Evolutionary conservation across 64 coral and sea anemone species (phyloP).

Genomic region (Stichodactyla mertensii): DNA sequence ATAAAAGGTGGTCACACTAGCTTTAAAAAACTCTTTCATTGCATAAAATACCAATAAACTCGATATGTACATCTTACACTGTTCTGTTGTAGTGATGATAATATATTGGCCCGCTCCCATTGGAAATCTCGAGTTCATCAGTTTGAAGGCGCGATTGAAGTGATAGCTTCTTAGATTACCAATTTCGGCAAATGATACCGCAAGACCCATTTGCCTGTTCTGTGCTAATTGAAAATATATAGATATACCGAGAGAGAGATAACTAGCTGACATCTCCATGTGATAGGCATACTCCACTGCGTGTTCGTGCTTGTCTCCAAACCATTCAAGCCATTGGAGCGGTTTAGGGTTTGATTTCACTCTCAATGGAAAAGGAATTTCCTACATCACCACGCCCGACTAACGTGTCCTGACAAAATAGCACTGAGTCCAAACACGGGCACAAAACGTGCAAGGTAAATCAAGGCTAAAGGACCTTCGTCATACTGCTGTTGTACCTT

Average conservation of each 20-base stretch:
- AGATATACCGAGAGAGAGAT: not conserved
- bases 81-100: not conserved
- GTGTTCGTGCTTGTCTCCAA: not conserved
- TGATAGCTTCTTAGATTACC: constrained; percentile 6
- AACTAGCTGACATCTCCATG: constrained; percentile 1
- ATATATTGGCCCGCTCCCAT: not conserved
- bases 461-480: not conserved
- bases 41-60: not conserved
- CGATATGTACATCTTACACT: not conserved
- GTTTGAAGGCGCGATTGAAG: not conserved
- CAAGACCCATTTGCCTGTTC: not conserved
- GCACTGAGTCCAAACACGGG: not conserved
- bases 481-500: not conserved
- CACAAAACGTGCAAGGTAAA: not conserved
- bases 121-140: constrained; percentile 2
- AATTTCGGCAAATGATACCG: not conserved
- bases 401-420: not conserved
- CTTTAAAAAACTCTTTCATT: not conserved
- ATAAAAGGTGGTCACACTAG: not conserved
- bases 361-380: not conserved
- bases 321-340: not conserved
- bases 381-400: not conserved
- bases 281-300: not conserved
- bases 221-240: constrained; percentile 4
- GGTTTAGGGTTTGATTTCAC: not conserved